Conservation (phyloP, 2,888 invertebrate genomes). For the Druceiella hillmani region DNA sequence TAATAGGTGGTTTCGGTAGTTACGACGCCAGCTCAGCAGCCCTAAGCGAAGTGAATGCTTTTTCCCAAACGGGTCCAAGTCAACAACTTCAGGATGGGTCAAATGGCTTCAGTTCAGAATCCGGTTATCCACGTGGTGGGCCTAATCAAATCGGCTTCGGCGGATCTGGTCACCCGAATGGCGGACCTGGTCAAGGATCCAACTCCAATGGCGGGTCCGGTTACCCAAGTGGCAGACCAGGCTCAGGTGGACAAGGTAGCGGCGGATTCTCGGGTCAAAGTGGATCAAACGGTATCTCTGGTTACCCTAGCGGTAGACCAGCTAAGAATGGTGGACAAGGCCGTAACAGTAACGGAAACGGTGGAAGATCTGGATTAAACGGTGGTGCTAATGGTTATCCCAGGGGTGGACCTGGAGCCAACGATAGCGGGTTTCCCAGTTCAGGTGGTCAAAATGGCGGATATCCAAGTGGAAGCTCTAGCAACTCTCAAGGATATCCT, state of each 20-base stretch:
- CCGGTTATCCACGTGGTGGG: conserved; percentile 26
- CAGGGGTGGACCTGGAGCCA: conserved; percentile 10
- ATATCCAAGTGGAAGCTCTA: conserved; percentile 15
- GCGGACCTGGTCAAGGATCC: conserved; percentile 21
- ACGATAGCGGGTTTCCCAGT: conserved; percentile 12
- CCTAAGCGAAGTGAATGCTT: no score
- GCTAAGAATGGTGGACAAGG: conserved; percentile 12
- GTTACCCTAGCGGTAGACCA: conserved; percentile 19
- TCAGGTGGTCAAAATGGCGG: conserved; percentile 6
- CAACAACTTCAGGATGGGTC: conserved; percentile 23
- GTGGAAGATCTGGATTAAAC: conserved; percentile 22
- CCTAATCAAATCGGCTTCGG: conserved; percentile 27
- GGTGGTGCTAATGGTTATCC: conserved; percentile 17
- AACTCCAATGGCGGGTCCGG: conserved; percentile 18
- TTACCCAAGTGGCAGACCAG: conserved; percentile 24
- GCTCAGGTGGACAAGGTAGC: conserved; percentile 21
- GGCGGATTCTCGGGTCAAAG: conserved; percentile 15
- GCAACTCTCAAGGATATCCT: conserved; percentile 36
- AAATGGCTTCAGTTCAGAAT: conserved; percentile 25
- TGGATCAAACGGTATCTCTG: conserved; percentile 9
- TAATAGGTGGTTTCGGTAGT: no score
- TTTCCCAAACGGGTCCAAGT: no score
- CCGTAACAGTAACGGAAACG: conserved; percentile 6
- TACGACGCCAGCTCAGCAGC: no score
- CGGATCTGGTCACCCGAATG: conserved; percentile 22